Percentiles rank a stretch among this genome's conserved stretches.
These are phyloP conservation scores for Chelonus insularis DNA, from an alignment of 1,140 invertebrate genomes.

Conservation along the genomic window DNA sequence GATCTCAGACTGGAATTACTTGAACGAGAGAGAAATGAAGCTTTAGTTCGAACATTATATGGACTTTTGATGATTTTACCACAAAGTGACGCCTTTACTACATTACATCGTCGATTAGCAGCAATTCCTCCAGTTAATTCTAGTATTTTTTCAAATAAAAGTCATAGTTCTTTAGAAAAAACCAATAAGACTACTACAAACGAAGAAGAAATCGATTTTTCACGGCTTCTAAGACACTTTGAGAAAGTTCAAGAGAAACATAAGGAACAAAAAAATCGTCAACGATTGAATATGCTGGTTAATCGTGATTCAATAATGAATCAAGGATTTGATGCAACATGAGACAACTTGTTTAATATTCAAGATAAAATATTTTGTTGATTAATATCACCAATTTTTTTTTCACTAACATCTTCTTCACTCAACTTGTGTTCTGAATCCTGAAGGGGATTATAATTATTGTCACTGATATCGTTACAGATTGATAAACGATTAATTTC, in stretches of 20 bases:
- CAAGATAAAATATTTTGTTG: conserved; percentile 1
- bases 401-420: neutral
- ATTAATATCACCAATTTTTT: neutral
- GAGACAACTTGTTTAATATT: no score
- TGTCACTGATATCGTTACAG: conserved; percentile 1
- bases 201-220: conserved; percentile 64
- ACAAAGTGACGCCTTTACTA: conserved; percentile 94
- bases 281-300: conserved; percentile 43
- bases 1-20: conserved; percentile 91
- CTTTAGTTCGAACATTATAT: conserved; percentile 88
- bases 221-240: conserved; percentile 67
- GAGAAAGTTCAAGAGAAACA: conserved; percentile 68
- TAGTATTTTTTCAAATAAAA: conserved; percentile 36
- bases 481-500: conserved; percentile 47
- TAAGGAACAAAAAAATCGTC: conserved; percentile 62
- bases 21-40: conserved; percentile 75
- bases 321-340: conserved; percentile 12
- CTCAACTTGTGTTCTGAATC: neutral
- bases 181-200: neutral
- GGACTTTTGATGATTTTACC: conserved; percentile 97
- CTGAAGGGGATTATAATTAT: neutral
- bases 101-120: conserved; percentile 82
- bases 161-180: conserved; percentile 32
- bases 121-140: conserved; percentile 75
- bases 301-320: conserved; percentile 37